Conservation (phyloP, 2,888 invertebrate genomes). For the Acanthosepion lycidas region DNA sequence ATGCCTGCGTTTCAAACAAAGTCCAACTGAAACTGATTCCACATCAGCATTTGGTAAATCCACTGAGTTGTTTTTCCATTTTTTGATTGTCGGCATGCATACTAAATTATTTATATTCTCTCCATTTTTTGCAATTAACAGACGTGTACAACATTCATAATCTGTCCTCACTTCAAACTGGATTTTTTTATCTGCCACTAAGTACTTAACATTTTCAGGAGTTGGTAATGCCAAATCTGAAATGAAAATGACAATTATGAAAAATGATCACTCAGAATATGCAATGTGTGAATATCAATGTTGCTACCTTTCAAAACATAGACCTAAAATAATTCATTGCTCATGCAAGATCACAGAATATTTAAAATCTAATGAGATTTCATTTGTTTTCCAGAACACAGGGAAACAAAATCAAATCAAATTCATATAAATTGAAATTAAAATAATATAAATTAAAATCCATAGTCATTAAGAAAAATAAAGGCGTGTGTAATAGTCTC, state of each 20-base stretch:
- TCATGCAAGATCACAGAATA: no score
- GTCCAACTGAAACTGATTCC: not conserved
- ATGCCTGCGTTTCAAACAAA: not conserved
- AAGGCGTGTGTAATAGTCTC: no score
- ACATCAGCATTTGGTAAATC: not conserved
- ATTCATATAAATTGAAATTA: no score
- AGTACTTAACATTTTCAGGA: not conserved
- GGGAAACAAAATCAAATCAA: no score
- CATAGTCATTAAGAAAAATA: no score
- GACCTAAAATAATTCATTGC: no score
- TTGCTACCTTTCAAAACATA: no score
- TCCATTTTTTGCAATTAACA: not conserved
- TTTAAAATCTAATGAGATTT: no score
- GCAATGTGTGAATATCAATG: no score
- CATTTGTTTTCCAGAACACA: no score
- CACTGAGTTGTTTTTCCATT: not conserved
- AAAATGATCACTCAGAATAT: no score
- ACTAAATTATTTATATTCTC: not conserved
- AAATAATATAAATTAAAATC: no score
- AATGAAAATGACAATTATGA: not conserved
- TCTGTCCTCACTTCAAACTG: not conserved
- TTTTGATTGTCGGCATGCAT: not conserved
- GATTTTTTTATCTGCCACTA: not conserved
- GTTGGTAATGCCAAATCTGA: not conserved
- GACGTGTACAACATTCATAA: not conserved